Conservation (phyloP, 2,888 invertebrate species). For the Podotricha telesiphe region DNA sequence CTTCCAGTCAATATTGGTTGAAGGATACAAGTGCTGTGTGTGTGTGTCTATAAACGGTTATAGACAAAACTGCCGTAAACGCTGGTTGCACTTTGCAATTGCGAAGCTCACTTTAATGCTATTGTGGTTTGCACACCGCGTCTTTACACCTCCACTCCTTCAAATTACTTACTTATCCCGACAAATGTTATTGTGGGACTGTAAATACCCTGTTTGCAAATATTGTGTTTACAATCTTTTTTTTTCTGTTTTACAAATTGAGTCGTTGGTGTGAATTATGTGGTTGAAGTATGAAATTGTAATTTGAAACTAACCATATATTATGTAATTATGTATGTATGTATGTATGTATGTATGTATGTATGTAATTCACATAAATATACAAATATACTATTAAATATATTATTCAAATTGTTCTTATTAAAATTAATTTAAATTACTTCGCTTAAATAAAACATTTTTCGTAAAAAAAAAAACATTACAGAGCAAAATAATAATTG, state of each 20-base stretch:
- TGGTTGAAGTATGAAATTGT: conserved; percentile 4
- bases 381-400: not conserved
- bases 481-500: not conserved
- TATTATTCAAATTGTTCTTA: not conserved
- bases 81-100: conserved; percentile 38
- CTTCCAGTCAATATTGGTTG: conserved; percentile 2
- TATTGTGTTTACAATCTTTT: conserved; percentile 13
- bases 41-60: no score
- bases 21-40: conserved; percentile 13
- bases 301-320: not conserved
- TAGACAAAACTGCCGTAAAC: conserved; percentile 35
- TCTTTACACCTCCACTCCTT: conserved; percentile 39
- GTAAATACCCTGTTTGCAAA: conserved; percentile 18
- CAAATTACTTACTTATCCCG: conserved; percentile 42
- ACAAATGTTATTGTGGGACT: conserved; percentile 31
- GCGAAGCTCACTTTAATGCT: conserved; percentile 39
- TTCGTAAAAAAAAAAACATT: not conserved
- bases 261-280: conserved; percentile 11
- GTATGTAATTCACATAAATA: not conserved
- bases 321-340: no score
- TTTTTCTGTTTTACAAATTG: conserved; percentile 1
- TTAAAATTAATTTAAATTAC: not conserved
- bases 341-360: not conserved
- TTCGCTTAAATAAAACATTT: not conserved
- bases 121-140: conserved; percentile 38